These are phyloP conservation scores for Chalcis sispes DNA, from an alignment of 2,888 invertebrate species.

Conservation along the genomic window DNA sequence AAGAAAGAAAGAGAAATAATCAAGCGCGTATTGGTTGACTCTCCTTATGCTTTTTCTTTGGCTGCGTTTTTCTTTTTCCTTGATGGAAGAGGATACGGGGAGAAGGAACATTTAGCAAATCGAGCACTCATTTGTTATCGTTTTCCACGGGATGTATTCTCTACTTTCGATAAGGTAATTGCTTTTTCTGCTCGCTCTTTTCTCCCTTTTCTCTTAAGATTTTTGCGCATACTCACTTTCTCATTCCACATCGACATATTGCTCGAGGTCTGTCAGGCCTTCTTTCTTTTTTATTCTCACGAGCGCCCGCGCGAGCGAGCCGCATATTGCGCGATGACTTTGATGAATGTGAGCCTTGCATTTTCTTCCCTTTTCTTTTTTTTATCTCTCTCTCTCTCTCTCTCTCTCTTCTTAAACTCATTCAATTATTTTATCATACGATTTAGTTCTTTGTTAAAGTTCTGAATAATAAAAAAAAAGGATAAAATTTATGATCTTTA, in stretches of 20 bases:
- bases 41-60: neutral
- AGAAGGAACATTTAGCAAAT: conserved; percentile 14
- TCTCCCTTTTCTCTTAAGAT: neutral
- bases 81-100: neutral
- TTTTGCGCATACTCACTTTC: neutral
- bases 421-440: conserved; percentile 14
- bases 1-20: neutral
- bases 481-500: too few species aligned
- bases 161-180: conserved; percentile 39
- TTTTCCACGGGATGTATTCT: neutral
- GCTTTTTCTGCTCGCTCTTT: conserved; percentile 30
- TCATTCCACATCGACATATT: conserved; percentile 9
- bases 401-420: neutral
- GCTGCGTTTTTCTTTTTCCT: conserved; percentile 6
- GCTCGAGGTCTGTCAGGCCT: neutral
- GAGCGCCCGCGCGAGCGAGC: conserved; percentile 4
- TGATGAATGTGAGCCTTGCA: conserved; percentile 42
- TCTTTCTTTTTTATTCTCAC: conserved; percentile 13
- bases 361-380: conserved; percentile 9
- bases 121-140: conserved; percentile 66
- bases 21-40: conserved; percentile 17
- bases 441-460: neutral
- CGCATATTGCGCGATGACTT: conserved; percentile 49
- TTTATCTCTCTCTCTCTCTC: neutral
- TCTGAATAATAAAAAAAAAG: too few species aligned